Evolutionary conservation across 2,888 invertebrate genomes (phyloP).

Genomic region (Melinopterus prodromus): DNA sequence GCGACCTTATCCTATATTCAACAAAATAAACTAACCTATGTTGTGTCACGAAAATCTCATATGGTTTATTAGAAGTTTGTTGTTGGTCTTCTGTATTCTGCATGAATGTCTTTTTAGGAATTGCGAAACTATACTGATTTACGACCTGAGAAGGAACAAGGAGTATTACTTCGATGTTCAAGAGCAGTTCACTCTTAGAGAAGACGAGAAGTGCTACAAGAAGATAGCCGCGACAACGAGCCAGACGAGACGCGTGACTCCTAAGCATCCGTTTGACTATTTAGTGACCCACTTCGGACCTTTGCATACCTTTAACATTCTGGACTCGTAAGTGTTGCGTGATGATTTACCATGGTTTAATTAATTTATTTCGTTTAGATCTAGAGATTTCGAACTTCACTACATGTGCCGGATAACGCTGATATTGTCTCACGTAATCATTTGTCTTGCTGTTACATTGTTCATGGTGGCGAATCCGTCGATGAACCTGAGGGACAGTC

Average conservation of each 20-base stretch:
- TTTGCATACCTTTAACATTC: too few species aligned
- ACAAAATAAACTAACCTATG: too few species aligned
- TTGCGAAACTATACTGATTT: background rate
- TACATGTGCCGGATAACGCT: slow-evolving; percentile 40
- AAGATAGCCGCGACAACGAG: background rate
- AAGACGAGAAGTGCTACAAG: background rate
- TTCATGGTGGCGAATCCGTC: slow-evolving; percentile 35
- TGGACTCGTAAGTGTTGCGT: too few species aligned
- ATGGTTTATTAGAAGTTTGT: too few species aligned
- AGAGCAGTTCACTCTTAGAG: background rate
- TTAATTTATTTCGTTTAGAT: too few species aligned
- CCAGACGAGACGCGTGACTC: too few species aligned
- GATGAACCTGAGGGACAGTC: slow-evolving; percentile 38
- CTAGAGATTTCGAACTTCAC: slow-evolving; percentile 35
- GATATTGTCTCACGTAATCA: slow-evolving; percentile 41
- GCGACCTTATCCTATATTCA: too few species aligned
- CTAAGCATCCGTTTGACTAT: too few species aligned
- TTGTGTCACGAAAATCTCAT: too few species aligned
- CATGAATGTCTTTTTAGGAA: background rate
- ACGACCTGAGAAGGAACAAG: slow-evolving; percentile 13
- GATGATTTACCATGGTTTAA: too few species aligned
- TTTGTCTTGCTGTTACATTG: slow-evolving; percentile 36
- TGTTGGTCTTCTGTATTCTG: too few species aligned
- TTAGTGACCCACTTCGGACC: too few species aligned
- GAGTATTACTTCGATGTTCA: background rate